Evolutionary conservation across 1,140 invertebrate species (phyloP).

Genomic region (Polypedilum vanderplanki): DNA sequence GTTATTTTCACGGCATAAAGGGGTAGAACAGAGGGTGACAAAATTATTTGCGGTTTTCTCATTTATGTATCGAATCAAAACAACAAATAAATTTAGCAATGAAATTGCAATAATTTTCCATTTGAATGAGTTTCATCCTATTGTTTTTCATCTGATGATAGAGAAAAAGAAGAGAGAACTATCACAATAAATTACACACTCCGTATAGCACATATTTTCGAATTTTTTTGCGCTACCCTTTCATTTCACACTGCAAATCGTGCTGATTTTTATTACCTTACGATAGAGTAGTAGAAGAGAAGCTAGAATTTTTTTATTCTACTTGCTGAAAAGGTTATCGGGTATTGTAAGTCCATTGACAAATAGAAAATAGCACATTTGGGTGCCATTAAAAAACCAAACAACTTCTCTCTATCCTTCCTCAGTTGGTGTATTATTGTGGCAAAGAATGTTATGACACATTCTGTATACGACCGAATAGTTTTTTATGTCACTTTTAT

Average conservation of each 20-base stretch:
- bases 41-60: conserved; percentile 23
- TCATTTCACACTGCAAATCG: background rate
- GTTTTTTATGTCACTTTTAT: too few relatives aligned
- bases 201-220: background rate
- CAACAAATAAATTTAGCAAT: conserved; percentile 28
- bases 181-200: conserved; percentile 26
- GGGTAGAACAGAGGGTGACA: conserved; percentile 2
- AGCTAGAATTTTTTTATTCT: background rate
- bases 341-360: background rate
- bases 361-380: conserved; percentile 24
- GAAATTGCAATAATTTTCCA: conserved; percentile 29
- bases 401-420: background rate
- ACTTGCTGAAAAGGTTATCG: conserved; percentile 25
- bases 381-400: conserved; percentile 25
- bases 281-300: conserved; percentile 17
- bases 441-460: too few relatives aligned
- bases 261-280: conserved; percentile 27
- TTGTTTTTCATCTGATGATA: background rate
- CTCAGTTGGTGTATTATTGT: too few relatives aligned
- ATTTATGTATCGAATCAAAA: conserved; percentile 23
- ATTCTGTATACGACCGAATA: too few relatives aligned
- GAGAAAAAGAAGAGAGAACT: background rate
- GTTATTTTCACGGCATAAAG: background rate
- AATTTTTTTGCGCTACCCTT: conserved; percentile 8
- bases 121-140: background rate